Base-by-base conservation (phyloP, 2,888 invertebrate species). In the Sminthurinus aureus region DNA sequence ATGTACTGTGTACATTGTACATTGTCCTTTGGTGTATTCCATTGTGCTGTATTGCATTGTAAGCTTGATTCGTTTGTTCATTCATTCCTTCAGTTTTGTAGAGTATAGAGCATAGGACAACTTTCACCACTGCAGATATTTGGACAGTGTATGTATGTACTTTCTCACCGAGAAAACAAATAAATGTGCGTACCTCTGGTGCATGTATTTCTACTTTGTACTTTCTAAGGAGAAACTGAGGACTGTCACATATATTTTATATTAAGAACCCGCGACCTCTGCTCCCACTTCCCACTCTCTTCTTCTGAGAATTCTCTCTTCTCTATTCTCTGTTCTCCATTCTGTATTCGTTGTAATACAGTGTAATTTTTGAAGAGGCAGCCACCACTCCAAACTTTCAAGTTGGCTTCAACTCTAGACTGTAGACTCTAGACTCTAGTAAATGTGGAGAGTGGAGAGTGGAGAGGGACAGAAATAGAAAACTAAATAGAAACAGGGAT, bases 311-410 rank as follows among this genome's bases (percentile, higher is more conserved):
- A n/a, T n/a, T n/a, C n/a, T n/a, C n/a, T n/a, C n/a, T n/a, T n/a
- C n/a, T n/a, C n/a, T n/a, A n/a, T n/a, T n/a, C n/a, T n/a, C n/a
- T n/a, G n/a, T n/a, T n/a, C n/a, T 38, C 3, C 1, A 38, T 38
- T 38, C 38, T 38, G 20, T 20, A 12, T 22, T 69, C 18, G 18
- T 69, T 69, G 13, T 71, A 12, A 12, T 20, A 71, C 20, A 71
- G 58, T 58, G 58, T 58, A 58, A 58, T 58, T 58, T 66, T 71
- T 71, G 71, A 71, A 24, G 24, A 24, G 66, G 18, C 66, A 66
- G 4, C n/a, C 66, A 58, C 58, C 58, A 58, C 18, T 58, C 58
- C 58, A 58, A 58, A 58, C 58, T 58, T 58, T 58, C 58, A 58
- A 58, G 15, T 38, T 38, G 38, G 38, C 38, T 38, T 38, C 38